A percentile compares a stretch with the other conserved stretches of the same genome.
Evolutionary conservation across 1,140 invertebrate species (phyloP).

Genomic region (Diorhabda sublineata): DNA sequence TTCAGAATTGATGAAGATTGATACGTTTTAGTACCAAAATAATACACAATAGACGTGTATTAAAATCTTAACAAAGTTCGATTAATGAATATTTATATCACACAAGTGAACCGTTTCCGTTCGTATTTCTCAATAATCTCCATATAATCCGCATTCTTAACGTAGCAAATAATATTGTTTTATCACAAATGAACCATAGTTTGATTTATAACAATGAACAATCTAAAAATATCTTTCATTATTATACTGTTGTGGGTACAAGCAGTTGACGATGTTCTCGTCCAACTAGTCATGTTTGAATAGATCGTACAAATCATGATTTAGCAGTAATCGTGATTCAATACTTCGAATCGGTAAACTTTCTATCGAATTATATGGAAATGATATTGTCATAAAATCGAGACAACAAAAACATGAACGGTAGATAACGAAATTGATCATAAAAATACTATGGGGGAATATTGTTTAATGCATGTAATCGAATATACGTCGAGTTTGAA

Average conservation of each 20-base stretch:
- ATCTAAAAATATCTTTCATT: constrained; percentile 14
- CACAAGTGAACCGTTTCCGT: no score
- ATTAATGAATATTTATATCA: no score
- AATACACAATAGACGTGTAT: no score
- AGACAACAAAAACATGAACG: constrained; percentile 3
- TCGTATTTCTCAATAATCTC: no score
- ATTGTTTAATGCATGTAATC: neutral
- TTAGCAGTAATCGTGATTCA: constrained; percentile 16
- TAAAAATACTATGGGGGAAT: neutral
- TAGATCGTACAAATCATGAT: constrained; percentile 20
- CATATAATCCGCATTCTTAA: no score
- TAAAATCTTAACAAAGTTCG: no score
- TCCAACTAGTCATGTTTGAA: constrained; percentile 17
- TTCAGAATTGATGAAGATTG: no score
- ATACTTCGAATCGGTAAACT: constrained; percentile 9
- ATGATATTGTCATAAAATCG: constrained; percentile 15
- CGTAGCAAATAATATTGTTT: no score
- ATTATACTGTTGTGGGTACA: constrained; percentile 16
- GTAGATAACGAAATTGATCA: neutral
- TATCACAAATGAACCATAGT: neutral
- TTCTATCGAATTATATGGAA: constrained; percentile 16
- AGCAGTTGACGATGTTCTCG: constrained; percentile 10
- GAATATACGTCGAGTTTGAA: no score
- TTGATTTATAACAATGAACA: constrained; percentile 19
- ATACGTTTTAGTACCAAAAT: no score